Base-by-base conservation (phyloP, 1,140 invertebrate species). In the Paracyclopina nana region DNA sequence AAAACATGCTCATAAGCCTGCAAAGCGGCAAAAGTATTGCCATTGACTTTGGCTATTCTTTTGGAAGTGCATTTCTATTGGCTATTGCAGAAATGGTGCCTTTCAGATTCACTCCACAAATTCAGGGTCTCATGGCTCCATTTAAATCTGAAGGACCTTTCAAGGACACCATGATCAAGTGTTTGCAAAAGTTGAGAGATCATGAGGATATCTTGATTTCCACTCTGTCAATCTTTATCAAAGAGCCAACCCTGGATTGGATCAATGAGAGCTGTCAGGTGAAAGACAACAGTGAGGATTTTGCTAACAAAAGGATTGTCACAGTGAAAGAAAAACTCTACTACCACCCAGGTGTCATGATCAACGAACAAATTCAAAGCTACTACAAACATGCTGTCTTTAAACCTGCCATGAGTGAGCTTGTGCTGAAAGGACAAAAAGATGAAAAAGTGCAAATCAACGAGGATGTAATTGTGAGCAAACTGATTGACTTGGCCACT, bases 11-110 rank as follows among this genome's bases (percentile, higher is more conserved):
- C n/a, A 38, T 38, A n/a, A 16, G n/a, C 14, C 14, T 5, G 20
- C 14, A 16, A 38, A 38, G n/a, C 3, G 34, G 34, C 34, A 20
- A 38, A 9, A 38, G 34, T 38, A 38, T 38, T 4, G n/a, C 34
- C 34, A 38, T 38, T 38, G 34, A 38, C 20, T 38, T 38, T 38
- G 34, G 34, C 3, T 38, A 38, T 20, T n/a, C 34, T 20, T 38
- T 38, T 38, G 34, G 34, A 16, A 20, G 14, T 3, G 20, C 34
- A 3, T n/a, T 20, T 38, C 34, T 16, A 16, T 38, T 38, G 34
- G n/a, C 34, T 20, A 38, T 38, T 38, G 20, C 20, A 5, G 34
- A 38, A 20, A n/a, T 38, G 3, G 34, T 38, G 5, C 34, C 34
- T 5, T 38, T 38, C 34, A 3, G 34, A 38, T 8, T 38, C n/a